Conservation (phyloP, 1,140 invertebrate genomes). For the Ips typographus region DNA sequence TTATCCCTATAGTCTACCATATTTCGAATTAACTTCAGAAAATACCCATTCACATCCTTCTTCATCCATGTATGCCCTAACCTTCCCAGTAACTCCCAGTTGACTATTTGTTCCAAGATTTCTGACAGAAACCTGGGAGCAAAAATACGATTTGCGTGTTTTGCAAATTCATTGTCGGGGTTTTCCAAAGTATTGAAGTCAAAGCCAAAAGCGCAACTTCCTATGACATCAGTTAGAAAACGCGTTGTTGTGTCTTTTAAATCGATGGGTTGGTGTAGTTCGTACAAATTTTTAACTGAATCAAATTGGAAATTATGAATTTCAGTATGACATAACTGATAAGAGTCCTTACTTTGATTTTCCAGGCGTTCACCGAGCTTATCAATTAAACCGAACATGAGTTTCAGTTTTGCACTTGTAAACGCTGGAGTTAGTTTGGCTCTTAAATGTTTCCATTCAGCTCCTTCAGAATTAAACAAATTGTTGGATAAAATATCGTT, state of each 20-base stretch:
- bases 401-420: constrained; percentile 22
- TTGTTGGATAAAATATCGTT: constrained; percentile 18
- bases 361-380: constrained; percentile 7
- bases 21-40: constrained; percentile 28
- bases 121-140: not conserved
- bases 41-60: constrained; percentile 32
- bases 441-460: constrained; percentile 22
- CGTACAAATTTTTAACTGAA: constrained; percentile 6
- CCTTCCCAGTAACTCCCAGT: constrained; percentile 14
- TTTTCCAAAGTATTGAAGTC: constrained; percentile 59
- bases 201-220: constrained; percentile 63
- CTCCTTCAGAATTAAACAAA: constrained; percentile 22
- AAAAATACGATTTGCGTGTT: constrained; percentile 24
- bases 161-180: constrained; percentile 56
- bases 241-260: constrained; percentile 54
- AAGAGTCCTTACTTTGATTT: constrained; percentile 9
- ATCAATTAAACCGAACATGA: constrained; percentile 23
- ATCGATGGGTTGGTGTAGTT: constrained; percentile 18
- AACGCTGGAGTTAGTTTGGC: constrained; percentile 27
- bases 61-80: constrained; percentile 27
- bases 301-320: not conserved
- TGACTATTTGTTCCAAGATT: constrained; percentile 10
- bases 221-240: constrained; percentile 66
- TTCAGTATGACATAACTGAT: not conserved
- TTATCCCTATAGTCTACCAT: constrained; percentile 40